Conservation (phyloP, 2,113 vertebrate genomes). For the Dipodomys ordii region DNA sequence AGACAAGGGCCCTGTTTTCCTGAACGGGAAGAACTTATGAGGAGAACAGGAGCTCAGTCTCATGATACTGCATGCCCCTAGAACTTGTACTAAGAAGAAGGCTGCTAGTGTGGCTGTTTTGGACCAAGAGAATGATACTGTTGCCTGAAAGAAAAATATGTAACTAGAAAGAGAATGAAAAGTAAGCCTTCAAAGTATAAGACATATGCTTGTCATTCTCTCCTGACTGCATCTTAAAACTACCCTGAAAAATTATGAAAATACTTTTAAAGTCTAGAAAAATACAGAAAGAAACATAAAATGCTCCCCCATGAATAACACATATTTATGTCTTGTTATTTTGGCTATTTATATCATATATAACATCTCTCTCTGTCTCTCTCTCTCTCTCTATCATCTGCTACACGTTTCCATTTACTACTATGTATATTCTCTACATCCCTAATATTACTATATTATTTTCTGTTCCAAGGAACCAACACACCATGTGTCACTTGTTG, state of each 20-base stretch:
- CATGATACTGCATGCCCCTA: background rate
- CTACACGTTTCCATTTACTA: too few relatives aligned
- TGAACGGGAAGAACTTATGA: conserved; percentile 24
- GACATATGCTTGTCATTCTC: background rate
- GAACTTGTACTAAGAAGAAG: conserved; percentile 2
- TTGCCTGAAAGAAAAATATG: background rate
- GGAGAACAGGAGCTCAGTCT: background rate
- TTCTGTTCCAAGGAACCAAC: too few relatives aligned
- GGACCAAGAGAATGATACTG: background rate
- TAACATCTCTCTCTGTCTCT: background rate
- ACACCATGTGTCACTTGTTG: background rate
- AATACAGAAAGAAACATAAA: background rate
- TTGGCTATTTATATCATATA: background rate
- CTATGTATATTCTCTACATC: background rate
- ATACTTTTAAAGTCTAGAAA: background rate
- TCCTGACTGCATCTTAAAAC: too few relatives aligned
- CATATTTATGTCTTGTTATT: background rate
- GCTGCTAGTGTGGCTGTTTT: background rate
- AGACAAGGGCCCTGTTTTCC: background rate
- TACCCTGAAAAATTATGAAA: conserved; percentile 1
- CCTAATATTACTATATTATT: background rate
- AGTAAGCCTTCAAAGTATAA: background rate
- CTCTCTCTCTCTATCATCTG: background rate
- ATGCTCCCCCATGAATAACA: background rate
- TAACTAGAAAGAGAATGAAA: background rate